Percentiles rank a stretch among this genome's conserved stretches.
Evolutionary conservation across 2,888 invertebrate genomes (phyloP).

Genomic region (Colletes collaris): DNA sequence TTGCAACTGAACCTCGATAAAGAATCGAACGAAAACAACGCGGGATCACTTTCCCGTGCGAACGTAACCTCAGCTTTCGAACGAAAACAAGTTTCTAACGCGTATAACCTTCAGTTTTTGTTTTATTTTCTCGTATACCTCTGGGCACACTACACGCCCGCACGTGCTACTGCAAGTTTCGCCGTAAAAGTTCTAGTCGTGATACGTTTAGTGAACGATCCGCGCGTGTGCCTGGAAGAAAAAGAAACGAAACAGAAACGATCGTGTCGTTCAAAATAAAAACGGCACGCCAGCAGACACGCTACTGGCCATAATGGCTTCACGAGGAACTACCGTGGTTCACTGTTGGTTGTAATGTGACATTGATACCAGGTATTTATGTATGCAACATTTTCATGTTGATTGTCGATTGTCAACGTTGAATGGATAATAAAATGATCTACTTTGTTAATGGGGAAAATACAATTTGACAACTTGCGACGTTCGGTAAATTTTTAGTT

Average conservation of each 20-base stretch:
- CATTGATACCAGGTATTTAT: conserved; percentile 34
- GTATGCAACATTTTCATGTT: background rate
- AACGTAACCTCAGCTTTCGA: conserved; percentile 2
- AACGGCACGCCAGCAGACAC: conserved; percentile 14
- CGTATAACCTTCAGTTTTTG: background rate
- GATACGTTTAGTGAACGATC: background rate
- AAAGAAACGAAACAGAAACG: conserved; percentile 47
- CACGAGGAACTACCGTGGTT: conserved; percentile 1
- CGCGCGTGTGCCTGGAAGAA: conserved; percentile 9
- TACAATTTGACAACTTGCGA: background rate
- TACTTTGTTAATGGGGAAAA: background rate
- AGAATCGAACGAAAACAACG: conserved; percentile 18
- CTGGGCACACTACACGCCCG: background rate
- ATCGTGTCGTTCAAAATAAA: conserved; percentile 38
- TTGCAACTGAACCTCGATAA: background rate
- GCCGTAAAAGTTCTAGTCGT: background rate
- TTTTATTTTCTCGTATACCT: background rate
- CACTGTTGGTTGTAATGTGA: conserved; percentile 38
- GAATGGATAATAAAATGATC: background rate
- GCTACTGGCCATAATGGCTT: conserved; percentile 39
- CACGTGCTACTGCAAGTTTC: conserved; percentile 24
- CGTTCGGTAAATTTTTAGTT: too few relatives aligned
- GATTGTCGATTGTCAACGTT: background rate
- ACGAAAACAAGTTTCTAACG: background rate
- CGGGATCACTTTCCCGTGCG: conserved; percentile 3